Conservation (phyloP, 2,797 vertebrate species). For the Momotus momota region DNA sequence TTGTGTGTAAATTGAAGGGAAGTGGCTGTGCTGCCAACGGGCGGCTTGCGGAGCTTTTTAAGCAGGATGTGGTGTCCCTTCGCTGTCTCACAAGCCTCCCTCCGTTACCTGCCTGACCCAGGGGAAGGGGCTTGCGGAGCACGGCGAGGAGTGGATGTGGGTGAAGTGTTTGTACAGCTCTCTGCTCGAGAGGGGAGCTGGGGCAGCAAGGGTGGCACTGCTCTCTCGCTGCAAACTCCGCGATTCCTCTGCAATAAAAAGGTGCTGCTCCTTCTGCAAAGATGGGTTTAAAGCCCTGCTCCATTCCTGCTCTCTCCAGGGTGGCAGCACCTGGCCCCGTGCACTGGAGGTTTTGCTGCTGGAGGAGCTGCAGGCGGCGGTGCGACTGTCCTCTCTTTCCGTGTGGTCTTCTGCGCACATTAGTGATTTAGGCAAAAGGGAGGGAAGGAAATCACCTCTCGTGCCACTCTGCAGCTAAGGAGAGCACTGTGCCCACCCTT, state of each 20-base stretch:
- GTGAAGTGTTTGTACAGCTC: neutral
- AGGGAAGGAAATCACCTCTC: neutral
- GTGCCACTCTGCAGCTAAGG: neutral
- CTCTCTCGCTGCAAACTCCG: neutral
- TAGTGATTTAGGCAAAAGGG: neutral
- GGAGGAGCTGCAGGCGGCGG: neutral
- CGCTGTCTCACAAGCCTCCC: neutral
- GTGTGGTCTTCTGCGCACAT: neutral
- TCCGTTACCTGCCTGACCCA: slow-evolving; percentile 12
- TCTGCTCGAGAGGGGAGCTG: neutral
- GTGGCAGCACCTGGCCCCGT: neutral
- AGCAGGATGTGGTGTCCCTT: slow-evolving; percentile 60
- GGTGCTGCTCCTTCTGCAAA: neutral
- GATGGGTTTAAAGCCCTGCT: neutral
- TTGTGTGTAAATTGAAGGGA: slow-evolving; percentile 75
- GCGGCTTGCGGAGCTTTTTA: neutral
- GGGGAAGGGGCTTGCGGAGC: neutral
- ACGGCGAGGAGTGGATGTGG: neutral
- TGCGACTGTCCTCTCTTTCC: neutral
- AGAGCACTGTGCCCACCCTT: neutral
- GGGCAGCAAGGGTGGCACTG: neutral
- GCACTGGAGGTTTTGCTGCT: neutral
- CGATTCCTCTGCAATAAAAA: neutral
- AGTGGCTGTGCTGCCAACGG: slow-evolving; percentile 48
- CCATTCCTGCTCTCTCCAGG: neutral